These are phyloP conservation scores for Syngnathus floridae DNA, from an alignment of 2,113 vertebrate species.

Conservation along the genomic window DNA sequence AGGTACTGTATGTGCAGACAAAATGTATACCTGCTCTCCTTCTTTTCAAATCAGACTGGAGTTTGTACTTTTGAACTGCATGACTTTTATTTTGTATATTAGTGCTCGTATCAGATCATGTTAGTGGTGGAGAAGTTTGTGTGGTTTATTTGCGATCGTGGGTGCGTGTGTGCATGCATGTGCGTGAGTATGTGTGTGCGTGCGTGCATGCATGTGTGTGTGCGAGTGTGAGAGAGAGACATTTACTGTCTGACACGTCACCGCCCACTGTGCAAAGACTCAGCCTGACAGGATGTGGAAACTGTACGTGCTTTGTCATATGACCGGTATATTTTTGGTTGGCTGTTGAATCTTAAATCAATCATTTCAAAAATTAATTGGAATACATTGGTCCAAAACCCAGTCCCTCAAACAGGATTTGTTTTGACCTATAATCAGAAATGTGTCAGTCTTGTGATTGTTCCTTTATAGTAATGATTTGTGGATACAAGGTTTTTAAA, in stretches of 20 bases:
- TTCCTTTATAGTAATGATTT: background rate
- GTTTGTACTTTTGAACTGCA: background rate
- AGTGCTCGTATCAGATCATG: constrained; percentile 13
- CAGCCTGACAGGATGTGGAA: constrained; percentile 55
- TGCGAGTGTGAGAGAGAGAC: constrained; percentile 35
- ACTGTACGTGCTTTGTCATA: background rate
- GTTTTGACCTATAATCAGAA: background rate
- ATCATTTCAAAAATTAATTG: background rate
- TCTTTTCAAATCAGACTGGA: background rate
- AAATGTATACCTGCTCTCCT: background rate
- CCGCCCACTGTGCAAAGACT: constrained; percentile 32
- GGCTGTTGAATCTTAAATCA: constrained; percentile 3
- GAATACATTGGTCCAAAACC: background rate
- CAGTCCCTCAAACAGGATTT: background rate
- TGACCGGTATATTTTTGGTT: background rate
- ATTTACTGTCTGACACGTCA: constrained; percentile 32
- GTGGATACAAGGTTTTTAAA: constrained; percentile 18
- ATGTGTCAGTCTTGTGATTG: background rate
- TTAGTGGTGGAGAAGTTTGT: constrained; percentile 24
- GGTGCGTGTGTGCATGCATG: constrained; percentile 11
- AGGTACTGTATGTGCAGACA: constrained; percentile 66
- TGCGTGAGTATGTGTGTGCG: constrained; percentile 5
- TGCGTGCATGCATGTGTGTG: constrained; percentile 13
- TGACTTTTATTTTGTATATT: background rate
- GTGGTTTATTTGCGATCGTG: constrained; percentile 17